Evolutionary conservation across 1,140 invertebrate genomes (phyloP), one percentile per base, ranked within the genome.

Genomic region (Gerris buenoi): DNA sequence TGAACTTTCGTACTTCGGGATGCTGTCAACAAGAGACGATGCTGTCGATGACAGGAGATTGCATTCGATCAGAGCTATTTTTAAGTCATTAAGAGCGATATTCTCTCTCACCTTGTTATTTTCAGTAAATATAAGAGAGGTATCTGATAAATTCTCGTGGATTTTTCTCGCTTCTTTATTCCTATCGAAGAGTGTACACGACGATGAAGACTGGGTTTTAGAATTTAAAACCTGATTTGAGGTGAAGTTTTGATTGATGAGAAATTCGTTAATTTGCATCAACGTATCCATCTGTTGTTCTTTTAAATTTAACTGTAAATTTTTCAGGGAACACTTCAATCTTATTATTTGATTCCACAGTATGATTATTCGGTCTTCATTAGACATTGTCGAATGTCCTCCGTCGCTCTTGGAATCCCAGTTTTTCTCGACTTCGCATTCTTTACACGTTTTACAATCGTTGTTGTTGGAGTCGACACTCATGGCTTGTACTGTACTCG

Each of bases 201-300:
- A 10, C 18, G 33, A 46, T 46, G 18, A 5, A 46, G 33, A 18
- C 5, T 46, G 33, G 18, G 5, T 46, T 10, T 46, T 46, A 46
- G 33, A 46, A 10, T 46, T n/a, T n/a, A n/a, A n/a, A n/a, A n/a
- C n/a, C 46, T 56, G 10, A 56, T 56, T 56, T 56, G 10, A 10
- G 46, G 10, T 13, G 10, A 56, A 22, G 23, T 60, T 25, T 5
- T 60, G 58, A 25, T 60, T 5, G 5, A 60, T 13, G 3, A 60
- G 22, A 60, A 60, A 60, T 25, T 60, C 58, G 23, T 60, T 60
- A 13, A 60, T 60, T 15, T 60, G 15, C 58, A 60, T 60, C 23
- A 60, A 60, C 23, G 58, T 25, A 5, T 60, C 58, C 22, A 60
- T 60, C 23, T 60, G 58, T 60, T 60, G 5, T 60, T 60, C 58